Conservation (phyloP, 2,888 invertebrate species). For the Physocephala rufipes region DNA sequence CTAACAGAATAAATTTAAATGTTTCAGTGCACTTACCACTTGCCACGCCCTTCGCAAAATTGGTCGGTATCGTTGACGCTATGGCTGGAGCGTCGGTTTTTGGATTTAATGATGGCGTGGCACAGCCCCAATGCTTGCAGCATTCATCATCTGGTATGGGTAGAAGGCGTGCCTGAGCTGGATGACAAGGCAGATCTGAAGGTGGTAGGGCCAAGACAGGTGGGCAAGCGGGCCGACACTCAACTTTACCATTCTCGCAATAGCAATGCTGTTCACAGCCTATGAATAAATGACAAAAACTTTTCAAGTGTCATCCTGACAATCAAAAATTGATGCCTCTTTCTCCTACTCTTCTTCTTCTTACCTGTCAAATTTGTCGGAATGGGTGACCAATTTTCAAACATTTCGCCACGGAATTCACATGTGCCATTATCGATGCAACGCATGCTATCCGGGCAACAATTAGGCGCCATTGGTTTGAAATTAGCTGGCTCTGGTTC, state of each 20-base stretch:
- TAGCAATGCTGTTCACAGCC: constrained; percentile 88
- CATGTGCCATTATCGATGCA: constrained; percentile 88
- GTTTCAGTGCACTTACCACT: constrained; percentile 56
- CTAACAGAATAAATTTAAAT: too few relatives aligned
- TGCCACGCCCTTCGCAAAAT: not conserved
- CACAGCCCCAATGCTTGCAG: constrained; percentile 81
- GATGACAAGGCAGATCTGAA: constrained; percentile 76
- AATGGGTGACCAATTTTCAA: constrained; percentile 82
- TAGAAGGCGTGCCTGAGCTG: constrained; percentile 72
- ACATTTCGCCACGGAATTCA: constrained; percentile 72
- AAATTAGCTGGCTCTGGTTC: constrained; percentile 80
- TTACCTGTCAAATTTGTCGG: constrained; percentile 76
- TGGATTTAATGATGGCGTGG: constrained; percentile 65
- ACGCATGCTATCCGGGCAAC: constrained; percentile 81
- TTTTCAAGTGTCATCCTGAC: not conserved
- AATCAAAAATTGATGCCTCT: not conserved
- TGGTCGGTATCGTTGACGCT: constrained; percentile 27
- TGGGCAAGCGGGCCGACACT: constrained; percentile 84
- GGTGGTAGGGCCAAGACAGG: constrained; percentile 82
- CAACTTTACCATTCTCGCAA: constrained; percentile 87
- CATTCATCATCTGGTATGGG: constrained; percentile 81
- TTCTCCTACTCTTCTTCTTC: constrained; percentile 26
- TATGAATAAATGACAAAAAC: constrained; percentile 38
- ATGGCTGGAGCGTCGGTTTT: constrained; percentile 36
- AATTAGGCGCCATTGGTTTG: constrained; percentile 77